phyloP scores from a whole-genome alignment of 2,888 invertebrate species.

The Microplitis deprimator region DNA sequence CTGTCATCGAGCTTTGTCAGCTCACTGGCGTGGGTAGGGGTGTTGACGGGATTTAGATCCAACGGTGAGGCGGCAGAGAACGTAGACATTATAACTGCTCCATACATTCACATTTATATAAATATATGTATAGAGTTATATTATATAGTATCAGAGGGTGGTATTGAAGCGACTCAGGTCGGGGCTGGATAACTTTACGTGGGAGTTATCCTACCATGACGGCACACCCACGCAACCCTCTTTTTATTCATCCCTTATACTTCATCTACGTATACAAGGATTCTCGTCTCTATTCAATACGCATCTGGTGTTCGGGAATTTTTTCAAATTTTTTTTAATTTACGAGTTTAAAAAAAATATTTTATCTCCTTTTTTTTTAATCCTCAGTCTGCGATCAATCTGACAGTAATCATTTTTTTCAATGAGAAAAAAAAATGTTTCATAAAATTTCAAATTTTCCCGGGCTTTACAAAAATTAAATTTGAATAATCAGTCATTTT shows the following conservation, averaged over 20 bases:
- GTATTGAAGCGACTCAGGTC: slow-evolving; percentile 34
- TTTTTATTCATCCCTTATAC: slow-evolving; percentile 50
- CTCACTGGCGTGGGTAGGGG: slow-evolving; percentile 48
- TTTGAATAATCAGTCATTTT: too few species aligned
- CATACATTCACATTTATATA: too few species aligned
- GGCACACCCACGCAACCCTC: slow-evolving; percentile 61
- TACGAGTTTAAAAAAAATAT: too few species aligned
- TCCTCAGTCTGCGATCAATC: too few species aligned
- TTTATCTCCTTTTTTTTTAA: neutral
- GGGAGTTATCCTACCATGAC: slow-evolving; percentile 62
- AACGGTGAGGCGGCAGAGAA: slow-evolving; percentile 43
- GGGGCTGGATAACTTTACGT: slow-evolving; percentile 42
- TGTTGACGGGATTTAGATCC: slow-evolving; percentile 53
- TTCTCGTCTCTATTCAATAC: slow-evolving; percentile 29
- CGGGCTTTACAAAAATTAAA: too few species aligned
- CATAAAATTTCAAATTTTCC: too few species aligned
- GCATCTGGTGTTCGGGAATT: slow-evolving; percentile 50
- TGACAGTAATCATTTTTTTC: too few species aligned
- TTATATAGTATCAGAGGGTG: slow-evolving; percentile 39
- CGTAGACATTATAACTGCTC: too few species aligned
- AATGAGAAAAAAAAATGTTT: too few species aligned
- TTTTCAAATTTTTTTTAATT: too few species aligned
- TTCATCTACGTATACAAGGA: slow-evolving; percentile 27
- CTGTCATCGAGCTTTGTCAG: slow-evolving; percentile 58
- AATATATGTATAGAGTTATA: too few species aligned